A percentile compares a stretch with the other conserved stretches of the same genome.
phyloP scores from a whole-genome alignment of 1,140 invertebrate genomes.

The Antheraea pernyi region DNA sequence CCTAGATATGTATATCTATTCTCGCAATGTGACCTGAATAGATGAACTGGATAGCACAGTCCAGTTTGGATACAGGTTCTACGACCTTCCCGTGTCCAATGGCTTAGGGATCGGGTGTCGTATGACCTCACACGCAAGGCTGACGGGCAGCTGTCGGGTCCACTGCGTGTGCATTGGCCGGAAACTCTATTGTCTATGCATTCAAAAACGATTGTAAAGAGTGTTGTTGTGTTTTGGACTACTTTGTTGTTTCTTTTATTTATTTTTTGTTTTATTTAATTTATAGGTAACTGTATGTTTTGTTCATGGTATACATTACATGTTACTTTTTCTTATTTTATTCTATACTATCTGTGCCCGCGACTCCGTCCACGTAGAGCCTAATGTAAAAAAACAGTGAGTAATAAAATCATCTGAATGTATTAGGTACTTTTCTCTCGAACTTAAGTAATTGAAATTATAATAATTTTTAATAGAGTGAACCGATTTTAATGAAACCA shows the following conservation, averaged over 20 bases:
- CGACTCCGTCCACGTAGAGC: too few species aligned
- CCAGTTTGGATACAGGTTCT: not conserved
- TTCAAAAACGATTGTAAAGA: not conserved
- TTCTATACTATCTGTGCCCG: too few species aligned
- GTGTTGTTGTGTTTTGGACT: not conserved
- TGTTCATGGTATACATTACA: too few species aligned
- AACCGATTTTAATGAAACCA: too few species aligned
- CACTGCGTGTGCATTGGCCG: not conserved
- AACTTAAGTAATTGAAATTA: too few species aligned
- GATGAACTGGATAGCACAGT: not conserved
- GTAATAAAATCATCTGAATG: too few species aligned
- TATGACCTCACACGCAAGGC: constrained; percentile 26
- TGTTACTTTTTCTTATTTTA: too few species aligned
- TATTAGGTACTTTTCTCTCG: too few species aligned
- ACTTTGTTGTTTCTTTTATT: not conserved
- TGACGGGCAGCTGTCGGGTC: constrained; percentile 11
- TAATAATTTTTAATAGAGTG: too few species aligned
- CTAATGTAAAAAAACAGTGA: too few species aligned
- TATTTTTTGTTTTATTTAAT: not conserved
- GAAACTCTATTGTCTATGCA: constrained; percentile 1
- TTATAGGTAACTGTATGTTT: too few species aligned
- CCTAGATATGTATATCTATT: too few species aligned
- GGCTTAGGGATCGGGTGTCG: constrained; percentile 27
- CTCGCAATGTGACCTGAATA: not conserved
- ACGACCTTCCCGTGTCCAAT: constrained; percentile 25